Conservation (phyloP, 92 coral and sea anemone species). For the Porites evermanni region DNA sequence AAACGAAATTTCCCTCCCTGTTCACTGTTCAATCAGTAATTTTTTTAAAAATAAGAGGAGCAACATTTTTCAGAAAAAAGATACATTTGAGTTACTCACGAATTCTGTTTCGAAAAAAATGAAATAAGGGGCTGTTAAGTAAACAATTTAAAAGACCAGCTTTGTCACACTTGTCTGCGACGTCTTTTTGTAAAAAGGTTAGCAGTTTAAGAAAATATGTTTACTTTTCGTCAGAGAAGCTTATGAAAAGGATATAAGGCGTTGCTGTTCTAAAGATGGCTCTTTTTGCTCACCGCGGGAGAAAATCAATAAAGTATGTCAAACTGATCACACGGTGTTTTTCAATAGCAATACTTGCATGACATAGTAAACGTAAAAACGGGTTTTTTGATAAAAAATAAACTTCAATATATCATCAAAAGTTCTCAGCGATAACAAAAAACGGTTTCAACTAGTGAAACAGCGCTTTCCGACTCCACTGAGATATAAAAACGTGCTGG, state of each 20-base stretch:
- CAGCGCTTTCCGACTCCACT: neutral
- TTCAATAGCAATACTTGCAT: neutral
- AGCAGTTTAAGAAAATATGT: neutral
- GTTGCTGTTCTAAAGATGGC: conserved; percentile 7
- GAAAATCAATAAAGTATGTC: neutral
- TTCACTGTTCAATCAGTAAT: neutral
- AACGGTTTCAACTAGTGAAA: neutral
- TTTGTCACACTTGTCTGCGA: neutral
- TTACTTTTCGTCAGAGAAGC: neutral
- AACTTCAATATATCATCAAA: neutral
- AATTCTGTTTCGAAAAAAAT: neutral
- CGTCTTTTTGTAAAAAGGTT: neutral
- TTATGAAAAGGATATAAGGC: conserved; percentile 7
- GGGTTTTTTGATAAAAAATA: neutral
- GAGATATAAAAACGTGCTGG: neutral
- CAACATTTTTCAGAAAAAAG: conserved; percentile 3
- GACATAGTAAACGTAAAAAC: neutral
- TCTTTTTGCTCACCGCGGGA: conserved; percentile 7
- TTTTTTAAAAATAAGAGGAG: neutral
- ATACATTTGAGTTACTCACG: neutral
- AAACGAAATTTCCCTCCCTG: neutral
- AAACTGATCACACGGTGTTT: neutral
- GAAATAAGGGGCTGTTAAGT: neutral
- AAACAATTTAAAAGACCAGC: neutral
- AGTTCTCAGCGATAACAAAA: neutral